These are phyloP conservation scores for Drosophila antonietae DNA, from an alignment of 2,888 invertebrate species.

Conservation along the genomic window DNA sequence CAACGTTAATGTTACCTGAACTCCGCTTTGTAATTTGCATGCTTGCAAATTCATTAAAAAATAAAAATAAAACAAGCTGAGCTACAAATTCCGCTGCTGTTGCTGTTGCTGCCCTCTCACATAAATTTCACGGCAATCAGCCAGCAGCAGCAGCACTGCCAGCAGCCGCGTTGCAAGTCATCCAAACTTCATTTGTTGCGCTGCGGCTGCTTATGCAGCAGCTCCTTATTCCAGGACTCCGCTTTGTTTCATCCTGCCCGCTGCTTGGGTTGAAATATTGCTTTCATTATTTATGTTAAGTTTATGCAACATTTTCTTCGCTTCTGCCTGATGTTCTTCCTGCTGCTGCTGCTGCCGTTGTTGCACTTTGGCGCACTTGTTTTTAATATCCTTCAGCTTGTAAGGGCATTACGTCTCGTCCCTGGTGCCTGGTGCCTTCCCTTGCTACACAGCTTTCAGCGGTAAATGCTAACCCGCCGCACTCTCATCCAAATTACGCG, in stretches of 20 bases:
- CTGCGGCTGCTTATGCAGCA: constrained; percentile 53
- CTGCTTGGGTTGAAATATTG: constrained; percentile 67
- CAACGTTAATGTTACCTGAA: constrained; percentile 21
- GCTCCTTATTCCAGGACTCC: constrained; percentile 29
- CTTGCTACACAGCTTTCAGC: constrained; percentile 13
- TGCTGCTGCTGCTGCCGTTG: background rate
- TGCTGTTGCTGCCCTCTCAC: constrained; percentile 34
- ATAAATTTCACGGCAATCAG: constrained; percentile 80
- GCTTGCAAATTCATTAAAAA: constrained; percentile 32
- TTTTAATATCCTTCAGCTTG: constrained; percentile 80
- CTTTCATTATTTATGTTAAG: constrained; percentile 79
- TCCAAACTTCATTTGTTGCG: constrained; percentile 79
- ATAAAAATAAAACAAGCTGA: constrained; percentile 17
- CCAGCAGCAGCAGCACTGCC: constrained; percentile 25
- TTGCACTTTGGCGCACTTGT: constrained; percentile 70
- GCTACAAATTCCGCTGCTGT: constrained; percentile 22
- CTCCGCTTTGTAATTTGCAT: constrained; percentile 34
- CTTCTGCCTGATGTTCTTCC: constrained; percentile 30
- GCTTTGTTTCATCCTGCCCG: constrained; percentile 51
- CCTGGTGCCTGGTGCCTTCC: constrained; percentile 2
- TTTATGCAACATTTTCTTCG: constrained; percentile 69
- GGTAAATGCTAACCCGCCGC: constrained; percentile 37
- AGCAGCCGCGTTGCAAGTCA: constrained; percentile 69
- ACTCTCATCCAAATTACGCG: constrained; percentile 54
- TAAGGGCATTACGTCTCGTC: constrained; percentile 67